Evolutionary conservation across 2,888 invertebrate genomes (phyloP).

Genomic region (Chromoteleia sp.): DNA sequence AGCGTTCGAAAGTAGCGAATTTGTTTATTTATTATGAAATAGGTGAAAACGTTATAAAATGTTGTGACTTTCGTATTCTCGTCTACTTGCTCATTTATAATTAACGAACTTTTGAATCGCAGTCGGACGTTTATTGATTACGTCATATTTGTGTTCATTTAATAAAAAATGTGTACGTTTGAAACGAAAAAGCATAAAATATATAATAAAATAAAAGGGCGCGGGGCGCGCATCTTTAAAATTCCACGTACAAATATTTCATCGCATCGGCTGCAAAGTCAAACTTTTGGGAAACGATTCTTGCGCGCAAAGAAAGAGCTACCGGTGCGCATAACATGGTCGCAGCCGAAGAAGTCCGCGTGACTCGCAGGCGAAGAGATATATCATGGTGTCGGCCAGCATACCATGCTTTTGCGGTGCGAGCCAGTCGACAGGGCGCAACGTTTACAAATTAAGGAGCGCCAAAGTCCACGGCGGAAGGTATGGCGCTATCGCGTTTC

Average conservation of each 20-base stretch:
- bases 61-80: too few species aligned
- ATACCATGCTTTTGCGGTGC: constrained; percentile 82
- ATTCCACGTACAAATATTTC: constrained; percentile 9
- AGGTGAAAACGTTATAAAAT: too few species aligned
- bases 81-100: too few species aligned
- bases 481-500: constrained; percentile 82
- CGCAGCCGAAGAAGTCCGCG: constrained; percentile 72
- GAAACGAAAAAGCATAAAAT: background rate
- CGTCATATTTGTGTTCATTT: too few species aligned
- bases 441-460: constrained; percentile 83
- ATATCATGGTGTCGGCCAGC: constrained; percentile 82
- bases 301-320: constrained; percentile 69
- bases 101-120: too few species aligned
- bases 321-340: constrained; percentile 70
- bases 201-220: constrained; percentile 22
- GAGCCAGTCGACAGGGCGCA: constrained; percentile 76
- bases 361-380: constrained; percentile 76
- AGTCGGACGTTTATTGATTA: too few species aligned
- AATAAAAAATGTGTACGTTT: background rate
- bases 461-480: constrained; percentile 80
- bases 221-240: constrained; percentile 15
- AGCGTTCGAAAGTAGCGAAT: too few species aligned
- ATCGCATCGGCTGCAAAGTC: constrained; percentile 21
- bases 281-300: constrained; percentile 47
- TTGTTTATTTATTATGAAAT: too few species aligned